These are phyloP conservation scores for Diuraphis noxia DNA, from an alignment of 1,140 invertebrate species.

Conservation along the genomic window DNA sequence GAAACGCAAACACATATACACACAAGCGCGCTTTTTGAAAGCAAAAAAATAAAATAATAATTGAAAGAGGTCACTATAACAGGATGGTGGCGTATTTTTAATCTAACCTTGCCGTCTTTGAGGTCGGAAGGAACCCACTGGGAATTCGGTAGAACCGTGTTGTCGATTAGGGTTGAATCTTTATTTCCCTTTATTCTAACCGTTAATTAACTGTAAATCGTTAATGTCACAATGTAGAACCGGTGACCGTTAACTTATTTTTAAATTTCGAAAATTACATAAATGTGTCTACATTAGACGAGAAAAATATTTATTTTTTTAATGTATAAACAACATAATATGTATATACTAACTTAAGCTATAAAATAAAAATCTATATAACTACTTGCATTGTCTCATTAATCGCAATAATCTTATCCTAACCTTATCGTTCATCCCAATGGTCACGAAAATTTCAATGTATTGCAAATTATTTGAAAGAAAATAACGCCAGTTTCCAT, in stretches of 20 bases:
- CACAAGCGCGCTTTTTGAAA: neutral
- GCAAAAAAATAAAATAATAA: neutral
- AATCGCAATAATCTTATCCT: too few species aligned
- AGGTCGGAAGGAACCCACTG: neutral
- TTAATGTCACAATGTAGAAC: neutral
- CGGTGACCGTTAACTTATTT: neutral
- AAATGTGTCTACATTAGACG: neutral
- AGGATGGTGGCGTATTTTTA: neutral
- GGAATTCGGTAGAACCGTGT: slow-evolving; percentile 1
- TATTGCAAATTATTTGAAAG: too few species aligned
- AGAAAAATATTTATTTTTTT: neutral
- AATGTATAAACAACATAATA: neutral
- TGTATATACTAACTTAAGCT: neutral
- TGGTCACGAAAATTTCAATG: too few species aligned
- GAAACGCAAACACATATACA: neutral
- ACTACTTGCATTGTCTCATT: too few species aligned
- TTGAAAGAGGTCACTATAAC: neutral
- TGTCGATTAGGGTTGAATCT: slow-evolving; percentile 11
- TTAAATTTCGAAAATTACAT: neutral
- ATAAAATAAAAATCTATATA: neutral
- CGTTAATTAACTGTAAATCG: slow-evolving; percentile 41
- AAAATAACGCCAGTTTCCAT: too few species aligned
- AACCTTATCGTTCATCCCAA: too few species aligned
- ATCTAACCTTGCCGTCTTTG: neutral
- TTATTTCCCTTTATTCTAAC: neutral